Conservation (phyloP, 2,888 invertebrate genomes). For the Nemoura dubitans region DNA sequence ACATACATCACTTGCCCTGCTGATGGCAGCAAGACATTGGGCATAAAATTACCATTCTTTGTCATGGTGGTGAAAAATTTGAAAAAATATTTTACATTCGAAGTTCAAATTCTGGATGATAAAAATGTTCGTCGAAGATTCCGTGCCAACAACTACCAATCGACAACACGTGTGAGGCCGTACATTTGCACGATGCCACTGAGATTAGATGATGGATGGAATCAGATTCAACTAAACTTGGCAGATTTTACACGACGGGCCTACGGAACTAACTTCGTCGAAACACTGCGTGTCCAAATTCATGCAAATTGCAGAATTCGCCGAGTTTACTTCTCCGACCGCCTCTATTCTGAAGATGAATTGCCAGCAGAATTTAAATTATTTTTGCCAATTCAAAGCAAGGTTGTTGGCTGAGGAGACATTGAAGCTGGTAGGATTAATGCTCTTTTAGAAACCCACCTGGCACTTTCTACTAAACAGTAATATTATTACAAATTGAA, state of each 20-base stretch:
- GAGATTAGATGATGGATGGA: constrained; percentile 86
- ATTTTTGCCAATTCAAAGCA: constrained; percentile 74
- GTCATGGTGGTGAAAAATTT: constrained; percentile 97
- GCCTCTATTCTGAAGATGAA: constrained; percentile 93
- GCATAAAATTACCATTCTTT: constrained; percentile 92
- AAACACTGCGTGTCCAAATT: constrained; percentile 90
- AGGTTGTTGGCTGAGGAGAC: constrained; percentile 44
- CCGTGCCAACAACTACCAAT: constrained; percentile 97
- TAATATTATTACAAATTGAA: no score
- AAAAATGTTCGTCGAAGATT: constrained; percentile 93
- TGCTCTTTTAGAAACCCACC: no score
- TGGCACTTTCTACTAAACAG: no score
- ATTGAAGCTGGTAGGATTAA: background rate
- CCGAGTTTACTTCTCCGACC: constrained; percentile 92
- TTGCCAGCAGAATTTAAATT: constrained; percentile 95
- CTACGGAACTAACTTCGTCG: constrained; percentile 93
- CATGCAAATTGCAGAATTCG: constrained; percentile 97
- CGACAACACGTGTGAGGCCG: constrained; percentile 89
- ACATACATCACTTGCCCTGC: constrained; percentile 94
- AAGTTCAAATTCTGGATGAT: constrained; percentile 87
- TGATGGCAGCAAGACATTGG: constrained; percentile 86
- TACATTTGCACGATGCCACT: constrained; percentile 99
- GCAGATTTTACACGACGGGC: constrained; percentile 96
- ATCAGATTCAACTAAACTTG: constrained; percentile 94
- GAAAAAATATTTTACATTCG: constrained; percentile 98